Evolutionary conservation across 2,113 vertebrate genomes (phyloP).

Genomic region (Bos taurus): ARS-UCD2.0 NC_037331.1:78260001-78260500

Average conservation of each 20-base stretch:
- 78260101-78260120: not conserved
- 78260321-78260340: not conserved
- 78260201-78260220: not conserved
- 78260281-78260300: not conserved
- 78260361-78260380: not conserved
- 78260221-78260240: not conserved
- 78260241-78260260: not conserved
- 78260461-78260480: not conserved
- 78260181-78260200: not conserved
- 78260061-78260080: not conserved
- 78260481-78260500: not conserved
- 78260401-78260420: not conserved
- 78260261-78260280: not conserved
- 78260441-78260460: not conserved
- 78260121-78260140: not conserved
- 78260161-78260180: not conserved
- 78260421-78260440: not conserved
- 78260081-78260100: not conserved
- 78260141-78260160: not conserved
- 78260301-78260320: not conserved
- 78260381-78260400: not conserved
- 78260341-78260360: not conserved
- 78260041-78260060: not conserved
- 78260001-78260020: not conserved
- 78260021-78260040: not conserved